phyloP scores from a whole-genome alignment of 2,888 invertebrate species.

The Epicampocera succincta region DNA sequence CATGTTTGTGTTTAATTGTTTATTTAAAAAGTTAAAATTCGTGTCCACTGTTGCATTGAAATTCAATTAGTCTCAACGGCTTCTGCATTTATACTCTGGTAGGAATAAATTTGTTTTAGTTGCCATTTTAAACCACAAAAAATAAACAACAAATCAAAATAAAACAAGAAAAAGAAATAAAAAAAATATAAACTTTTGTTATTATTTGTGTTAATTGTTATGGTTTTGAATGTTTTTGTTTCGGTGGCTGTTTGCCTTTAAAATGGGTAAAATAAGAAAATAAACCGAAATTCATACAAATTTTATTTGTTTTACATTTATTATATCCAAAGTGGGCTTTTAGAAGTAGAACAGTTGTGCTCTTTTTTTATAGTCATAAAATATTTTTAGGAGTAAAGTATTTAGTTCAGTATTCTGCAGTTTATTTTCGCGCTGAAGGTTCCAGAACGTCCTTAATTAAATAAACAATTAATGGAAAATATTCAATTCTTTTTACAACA shows the following conservation, averaged over 20 bases:
- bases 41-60: conserved; percentile 56
- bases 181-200: conserved; percentile 13
- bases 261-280: not conserved
- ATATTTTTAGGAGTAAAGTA: conserved; percentile 1
- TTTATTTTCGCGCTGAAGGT: not conserved
- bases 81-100: conserved; percentile 20
- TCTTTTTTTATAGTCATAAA: not conserved
- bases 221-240: conserved; percentile 42
- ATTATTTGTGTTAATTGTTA: conserved; percentile 61
- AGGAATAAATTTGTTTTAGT: conserved; percentile 25
- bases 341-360: conserved; percentile 19
- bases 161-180: conserved; percentile 9
- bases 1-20: conserved; percentile 28
- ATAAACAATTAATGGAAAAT: no score
- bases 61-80: conserved; percentile 66
- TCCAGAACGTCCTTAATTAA: no score
- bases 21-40: conserved; percentile 46
- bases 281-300: conserved; percentile 41
- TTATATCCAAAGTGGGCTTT: conserved; percentile 23
- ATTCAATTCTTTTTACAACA: no score
- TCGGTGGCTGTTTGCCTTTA: conserved; percentile 7
- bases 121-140: conserved; percentile 37
- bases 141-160: conserved; percentile 20
- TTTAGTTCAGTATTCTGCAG: conserved; percentile 20
- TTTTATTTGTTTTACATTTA: conserved; percentile 62